Base-by-base conservation (phyloP, 2,888 invertebrate genomes). In the Apodemia zela region DNA sequence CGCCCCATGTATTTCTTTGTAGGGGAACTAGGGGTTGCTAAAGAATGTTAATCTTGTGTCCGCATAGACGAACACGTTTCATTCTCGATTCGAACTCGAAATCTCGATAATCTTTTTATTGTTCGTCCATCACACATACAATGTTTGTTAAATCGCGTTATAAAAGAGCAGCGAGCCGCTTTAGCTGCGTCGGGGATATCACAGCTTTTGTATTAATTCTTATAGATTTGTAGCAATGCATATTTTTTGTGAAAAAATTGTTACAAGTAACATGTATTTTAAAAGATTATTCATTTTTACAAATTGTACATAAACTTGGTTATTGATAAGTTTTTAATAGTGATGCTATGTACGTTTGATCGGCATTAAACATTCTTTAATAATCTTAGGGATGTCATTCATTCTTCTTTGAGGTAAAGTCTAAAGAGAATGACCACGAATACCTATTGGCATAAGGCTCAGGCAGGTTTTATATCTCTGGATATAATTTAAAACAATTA, bases 21-120 rank as follows among this genome's bases (percentile, higher is more conserved):
- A 75, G 75, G 73, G 75, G 71, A 69, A 71, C 75, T 76, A 75
- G 78, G 84, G 84, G 81, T 78, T 75, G 76, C 69, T 63, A 54
- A 72, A 73, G 84, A 87, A 88, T 86, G 79, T 86, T 87, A 85
- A 87, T 85, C 85, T 84, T 69, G 66, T 69, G 73, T 75, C 76
- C 79, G 79, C 77, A 78, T 79, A 82, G 81, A 68, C 63, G 66
- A 71, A 71, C 73, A 73, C 73, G 73, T 69, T 68, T 70, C 66
- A 54, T 64, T 60, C 65, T 63, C 65, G 66, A 65, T 66, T 65
- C 57, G 8, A 45, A 65, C 54, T 63, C 45, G 61, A 64, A 65
- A 61, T 66, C 59, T 25, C 33, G 47, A 65, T 69, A 66, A 69
- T 69, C 64, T 65, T 47, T 59, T 62, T 54, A 54, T 62, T 63